Evolutionary conservation across 2,113 vertebrate genomes (phyloP), one percentile per base, ranked within the genome.

Genomic region (Salvator merianae): DNA sequence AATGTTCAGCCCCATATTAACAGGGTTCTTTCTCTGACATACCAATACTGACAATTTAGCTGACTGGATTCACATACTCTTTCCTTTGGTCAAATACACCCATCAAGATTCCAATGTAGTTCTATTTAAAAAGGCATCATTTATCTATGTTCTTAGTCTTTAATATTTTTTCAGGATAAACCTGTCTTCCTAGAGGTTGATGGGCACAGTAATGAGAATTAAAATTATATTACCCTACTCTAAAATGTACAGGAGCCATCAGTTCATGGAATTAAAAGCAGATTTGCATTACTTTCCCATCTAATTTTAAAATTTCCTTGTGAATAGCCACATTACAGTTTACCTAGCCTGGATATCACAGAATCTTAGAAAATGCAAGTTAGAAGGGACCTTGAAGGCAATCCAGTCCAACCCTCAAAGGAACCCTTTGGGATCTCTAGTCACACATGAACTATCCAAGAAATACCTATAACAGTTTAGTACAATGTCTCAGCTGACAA

Each of bases 81-180:
- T 59, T 59, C 2, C 18, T 59, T 3, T 59, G 55, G 43, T 47
- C 43, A 47, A 47, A 47, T 47, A 47, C 6, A 47, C 43, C 43
- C 43, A 59, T 59, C 20, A 20, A 59, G 55, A 75, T 43, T 75
- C 40, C 75, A 66, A 76, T 53, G 66, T 40, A 26, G 63, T 65
- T 74, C 81, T 65, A 65, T n/a, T 59, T 83, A 53, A 76, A 83
- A 83, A 66, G 50, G 62, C n/a, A 76, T 76, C n/a, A 7, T 47
- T 75, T 72, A 40, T 75, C n/a, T 18, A 68, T 50, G 72, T n/a
- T 43, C 5, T 83, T 66, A 65, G 59, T 24, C 72, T 75, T 66
- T 34, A 47, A 47, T 47, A 47, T 9, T 9, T 47, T 47, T 47
- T 47, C 43, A 47, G 43, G 43, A 47, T 9, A 47, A 47, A 47